Evolutionary conservation across 2,797 vertebrate species (phyloP).

Genomic region (Tokudaia muenninki): DNA sequence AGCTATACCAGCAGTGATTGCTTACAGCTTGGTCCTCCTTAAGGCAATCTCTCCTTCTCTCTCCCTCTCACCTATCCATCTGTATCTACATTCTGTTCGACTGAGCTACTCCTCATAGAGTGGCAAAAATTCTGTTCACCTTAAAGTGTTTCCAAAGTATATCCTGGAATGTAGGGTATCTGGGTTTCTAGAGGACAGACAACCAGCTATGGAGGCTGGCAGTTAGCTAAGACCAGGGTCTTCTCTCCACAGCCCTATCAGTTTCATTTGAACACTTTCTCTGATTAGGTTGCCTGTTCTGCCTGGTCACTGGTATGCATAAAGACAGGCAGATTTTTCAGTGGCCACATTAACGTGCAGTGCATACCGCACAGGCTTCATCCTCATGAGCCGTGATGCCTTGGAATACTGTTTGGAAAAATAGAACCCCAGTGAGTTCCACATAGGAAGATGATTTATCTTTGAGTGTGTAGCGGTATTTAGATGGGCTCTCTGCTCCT

Average conservation of each 20-base stretch:
- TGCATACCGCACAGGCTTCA: background rate
- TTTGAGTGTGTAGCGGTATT: background rate
- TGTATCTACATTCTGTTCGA: background rate
- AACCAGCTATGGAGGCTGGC: background rate
- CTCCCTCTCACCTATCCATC: background rate
- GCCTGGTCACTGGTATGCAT: background rate
- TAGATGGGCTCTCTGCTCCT: no score
- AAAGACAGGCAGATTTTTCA: background rate
- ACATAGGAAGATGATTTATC: background rate
- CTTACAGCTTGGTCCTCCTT: background rate
- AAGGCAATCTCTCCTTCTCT: background rate
- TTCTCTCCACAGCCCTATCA: background rate
- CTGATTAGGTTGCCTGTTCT: background rate
- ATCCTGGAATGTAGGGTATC: background rate
- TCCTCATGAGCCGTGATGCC: background rate
- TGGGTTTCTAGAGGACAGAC: background rate
- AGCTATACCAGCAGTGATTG: background rate
- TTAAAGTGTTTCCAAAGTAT: background rate
- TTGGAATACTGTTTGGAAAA: constrained; percentile 3
- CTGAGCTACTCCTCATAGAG: background rate
- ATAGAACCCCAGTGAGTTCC: background rate
- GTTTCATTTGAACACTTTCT: background rate
- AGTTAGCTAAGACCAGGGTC: background rate
- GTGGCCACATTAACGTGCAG: background rate
- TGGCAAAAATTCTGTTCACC: background rate